Percentiles rank a stretch among this genome's conserved stretches.
Evolutionary conservation across 2,113 vertebrate genomes (phyloP).

Genomic region (Aviceda subcristata): DNA sequence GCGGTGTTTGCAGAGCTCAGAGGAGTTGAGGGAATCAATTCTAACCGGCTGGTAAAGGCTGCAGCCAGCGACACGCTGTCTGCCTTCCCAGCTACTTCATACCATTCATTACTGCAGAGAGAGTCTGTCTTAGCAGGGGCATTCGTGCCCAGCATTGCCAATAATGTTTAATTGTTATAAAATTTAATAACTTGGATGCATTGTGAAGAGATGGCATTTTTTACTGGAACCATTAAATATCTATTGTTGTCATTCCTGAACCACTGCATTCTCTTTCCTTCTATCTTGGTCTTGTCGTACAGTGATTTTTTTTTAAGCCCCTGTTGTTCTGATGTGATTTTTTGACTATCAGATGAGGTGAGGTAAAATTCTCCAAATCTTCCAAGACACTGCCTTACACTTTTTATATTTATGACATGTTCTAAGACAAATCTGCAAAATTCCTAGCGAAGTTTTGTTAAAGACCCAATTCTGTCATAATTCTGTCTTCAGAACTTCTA

Average conservation of each 20-base stretch:
- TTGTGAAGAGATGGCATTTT: not conserved
- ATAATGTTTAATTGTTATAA: not conserved
- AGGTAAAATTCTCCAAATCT: not conserved
- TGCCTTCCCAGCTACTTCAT: not conserved
- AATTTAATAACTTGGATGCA: not conserved
- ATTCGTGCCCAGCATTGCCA: not conserved
- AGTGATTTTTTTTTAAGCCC: not conserved
- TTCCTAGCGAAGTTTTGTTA: not conserved
- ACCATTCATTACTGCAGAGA: not conserved
- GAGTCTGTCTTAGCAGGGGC: not conserved
- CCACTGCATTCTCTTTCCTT: not conserved
- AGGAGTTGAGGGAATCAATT: not conserved
- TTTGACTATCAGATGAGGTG: not conserved
- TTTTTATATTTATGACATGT: not conserved
- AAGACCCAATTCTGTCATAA: not conserved
- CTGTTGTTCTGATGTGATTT: not conserved
- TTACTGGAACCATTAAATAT: not conserved
- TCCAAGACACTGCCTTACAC: not conserved
- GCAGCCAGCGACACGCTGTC: not conserved
- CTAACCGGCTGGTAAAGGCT: not conserved
- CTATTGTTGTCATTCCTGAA: not conserved
- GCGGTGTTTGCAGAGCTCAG: not conserved
- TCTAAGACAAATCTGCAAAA: not conserved
- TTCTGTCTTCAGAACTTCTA: not conserved
- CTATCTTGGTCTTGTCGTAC: not conserved